These are phyloP conservation scores for Australoheros facetus DNA, from an alignment of 2,797 vertebrate genomes.

Conservation along the genomic window DNA sequence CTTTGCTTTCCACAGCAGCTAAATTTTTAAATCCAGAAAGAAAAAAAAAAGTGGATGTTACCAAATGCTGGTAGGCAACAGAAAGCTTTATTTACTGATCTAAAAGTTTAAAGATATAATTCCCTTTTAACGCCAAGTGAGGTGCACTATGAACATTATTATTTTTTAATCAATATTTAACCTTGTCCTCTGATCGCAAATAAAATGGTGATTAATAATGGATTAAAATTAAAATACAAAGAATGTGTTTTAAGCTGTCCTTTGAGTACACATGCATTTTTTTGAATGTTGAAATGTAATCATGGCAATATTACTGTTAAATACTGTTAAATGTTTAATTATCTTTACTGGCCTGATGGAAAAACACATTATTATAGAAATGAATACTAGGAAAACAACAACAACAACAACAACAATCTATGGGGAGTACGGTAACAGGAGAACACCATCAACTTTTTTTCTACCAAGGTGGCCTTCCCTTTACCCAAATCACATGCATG, in stretches of 20 bases:
- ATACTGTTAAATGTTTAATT: not conserved
- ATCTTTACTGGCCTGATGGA: accelerated
- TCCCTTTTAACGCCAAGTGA: not conserved
- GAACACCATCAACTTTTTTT: not conserved
- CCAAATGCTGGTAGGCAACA: not conserved
- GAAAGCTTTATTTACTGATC: not conserved
- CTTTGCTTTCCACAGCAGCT: conserved; percentile 24
- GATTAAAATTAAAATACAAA: accelerated
- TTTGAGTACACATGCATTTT: not conserved
- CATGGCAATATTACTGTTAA: not conserved
- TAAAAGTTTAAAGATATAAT: not conserved
- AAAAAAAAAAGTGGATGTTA: not conserved
- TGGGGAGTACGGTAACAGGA: conserved; percentile 44
- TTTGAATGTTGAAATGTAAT: too few relatives aligned
- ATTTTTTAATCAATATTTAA: not conserved
- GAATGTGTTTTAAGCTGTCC: not conserved
- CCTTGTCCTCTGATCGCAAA: not conserved
- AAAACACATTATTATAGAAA: not conserved
- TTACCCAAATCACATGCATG: not conserved
- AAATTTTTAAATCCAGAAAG: conserved; percentile 7
- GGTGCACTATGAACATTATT: not conserved
- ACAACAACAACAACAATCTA: conserved; percentile 66
- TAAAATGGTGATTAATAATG: not conserved
- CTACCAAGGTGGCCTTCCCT: conserved; percentile 51
- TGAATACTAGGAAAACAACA: conserved; percentile 22